Conservation (phyloP, 2,888 invertebrate species). For the Nebria brevicollis region DNA sequence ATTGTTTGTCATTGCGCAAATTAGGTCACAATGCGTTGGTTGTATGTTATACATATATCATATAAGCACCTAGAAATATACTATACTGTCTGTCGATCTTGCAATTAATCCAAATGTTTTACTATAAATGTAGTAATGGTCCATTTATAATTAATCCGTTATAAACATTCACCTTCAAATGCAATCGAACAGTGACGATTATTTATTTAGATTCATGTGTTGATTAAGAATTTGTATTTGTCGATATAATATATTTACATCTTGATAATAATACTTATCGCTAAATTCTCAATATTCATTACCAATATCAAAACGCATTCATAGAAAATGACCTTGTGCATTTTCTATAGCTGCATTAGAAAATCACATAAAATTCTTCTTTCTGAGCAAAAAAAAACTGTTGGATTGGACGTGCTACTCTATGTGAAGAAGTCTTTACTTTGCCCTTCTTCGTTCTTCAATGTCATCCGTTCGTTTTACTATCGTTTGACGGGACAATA, state of each 20-base stretch:
- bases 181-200: too few relatives aligned
- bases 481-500: conserved; percentile 33
- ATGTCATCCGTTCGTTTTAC: conserved; percentile 34
- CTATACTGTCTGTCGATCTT: too few relatives aligned
- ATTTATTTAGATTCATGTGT: too few relatives aligned
- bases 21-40: conserved; percentile 22
- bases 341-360: not conserved
- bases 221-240: too few relatives aligned
- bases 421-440: conserved; percentile 21
- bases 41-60: not conserved
- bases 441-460: conserved; percentile 31
- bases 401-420: conserved; percentile 18
- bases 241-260: not conserved
- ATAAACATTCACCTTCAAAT: too few relatives aligned
- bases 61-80: not conserved
- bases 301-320: not conserved
- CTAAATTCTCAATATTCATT: not conserved
- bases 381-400: not conserved
- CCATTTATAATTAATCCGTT: too few relatives aligned
- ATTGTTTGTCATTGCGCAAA: conserved; percentile 35
- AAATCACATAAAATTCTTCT: not conserved
- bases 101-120: too few relatives aligned
- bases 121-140: too few relatives aligned
- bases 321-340: not conserved
- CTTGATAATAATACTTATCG: not conserved